A percentile compares a stretch with the other conserved stretches of the same genome.
These are phyloP conservation scores for Synanthedon vespiformis DNA, from an alignment of 2,888 invertebrate genomes.

Conservation along the genomic window DNA sequence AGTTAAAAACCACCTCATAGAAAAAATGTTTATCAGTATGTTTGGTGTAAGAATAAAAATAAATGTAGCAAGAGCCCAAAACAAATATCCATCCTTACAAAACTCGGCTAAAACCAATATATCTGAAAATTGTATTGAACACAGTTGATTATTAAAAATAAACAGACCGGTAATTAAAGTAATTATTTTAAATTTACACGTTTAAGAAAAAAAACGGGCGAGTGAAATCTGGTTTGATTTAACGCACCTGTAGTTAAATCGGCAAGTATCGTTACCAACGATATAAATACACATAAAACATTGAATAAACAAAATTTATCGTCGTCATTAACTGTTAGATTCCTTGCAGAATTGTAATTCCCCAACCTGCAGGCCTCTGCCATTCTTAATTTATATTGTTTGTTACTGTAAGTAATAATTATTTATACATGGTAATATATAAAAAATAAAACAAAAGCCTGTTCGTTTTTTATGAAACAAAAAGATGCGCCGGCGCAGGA, in stretches of 20 bases:
- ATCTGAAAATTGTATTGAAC: slow-evolving; percentile 48
- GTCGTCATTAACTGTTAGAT: slow-evolving; percentile 40
- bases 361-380: slow-evolving; percentile 57
- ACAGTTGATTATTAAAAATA: background rate
- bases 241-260: slow-evolving; percentile 71
- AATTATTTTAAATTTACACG: background rate
- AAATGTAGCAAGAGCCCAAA: slow-evolving; percentile 69
- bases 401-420: background rate
- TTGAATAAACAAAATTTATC: slow-evolving; percentile 64
- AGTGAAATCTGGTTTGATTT: background rate
- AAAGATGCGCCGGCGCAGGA: slow-evolving; percentile 1
- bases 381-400: slow-evolving; percentile 22
- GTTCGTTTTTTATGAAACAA: slow-evolving; percentile 1
- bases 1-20: slow-evolving; percentile 69
- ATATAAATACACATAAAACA: slow-evolving; percentile 67
- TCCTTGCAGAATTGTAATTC: slow-evolving; percentile 36
- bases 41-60: slow-evolving; percentile 68
- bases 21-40: slow-evolving; percentile 70
- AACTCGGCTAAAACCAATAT: slow-evolving; percentile 69
- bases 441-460: slow-evolving; percentile 1
- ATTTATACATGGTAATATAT: slow-evolving; percentile 1
- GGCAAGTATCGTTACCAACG: slow-evolving; percentile 68
- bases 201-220: background rate
- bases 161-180: background rate
- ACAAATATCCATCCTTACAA: slow-evolving; percentile 62